phyloP scores from a whole-genome alignment of 2,888 invertebrate species.

The Gastrophysa polygoni region DNA sequence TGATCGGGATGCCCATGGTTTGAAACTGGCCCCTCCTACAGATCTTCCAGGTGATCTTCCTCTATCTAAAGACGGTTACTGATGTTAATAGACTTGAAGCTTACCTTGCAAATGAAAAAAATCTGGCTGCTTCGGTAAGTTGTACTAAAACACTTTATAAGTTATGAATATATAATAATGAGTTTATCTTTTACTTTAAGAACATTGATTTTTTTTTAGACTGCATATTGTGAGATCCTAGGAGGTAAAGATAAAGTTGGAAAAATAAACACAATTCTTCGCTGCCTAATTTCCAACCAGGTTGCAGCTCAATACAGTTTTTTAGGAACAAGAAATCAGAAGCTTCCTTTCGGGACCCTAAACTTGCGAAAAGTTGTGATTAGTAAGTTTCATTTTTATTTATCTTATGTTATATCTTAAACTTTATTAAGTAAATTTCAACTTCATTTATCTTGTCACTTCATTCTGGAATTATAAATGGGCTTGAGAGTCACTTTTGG shows the following conservation, averaged over 20 bases:
- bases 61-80: constrained; percentile 9
- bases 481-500: constrained; percentile 7
- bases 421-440: too few species aligned
- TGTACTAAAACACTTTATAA: constrained; percentile 6
- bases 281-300: constrained; percentile 9
- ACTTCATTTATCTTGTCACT: constrained; percentile 9
- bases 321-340: constrained; percentile 9
- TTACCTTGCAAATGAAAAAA: constrained; percentile 8
- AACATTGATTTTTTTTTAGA: constrained; percentile 1
- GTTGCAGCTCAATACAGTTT: constrained; percentile 9
- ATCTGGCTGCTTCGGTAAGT: constrained; percentile 7
- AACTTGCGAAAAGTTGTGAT: constrained; percentile 8
- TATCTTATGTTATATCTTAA: constrained; percentile 9
- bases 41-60: constrained; percentile 8
- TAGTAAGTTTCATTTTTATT: constrained; percentile 5
- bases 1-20: constrained; percentile 4
- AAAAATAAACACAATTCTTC: constrained; percentile 9
- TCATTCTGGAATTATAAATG: constrained; percentile 8
- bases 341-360: constrained; percentile 8
- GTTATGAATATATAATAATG: constrained; percentile 8
- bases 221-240: constrained; percentile 8
- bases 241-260: constrained; percentile 9
- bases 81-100: constrained; percentile 8
- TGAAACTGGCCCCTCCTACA: constrained; percentile 7
- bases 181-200: constrained; percentile 7